Base-by-base conservation (phyloP, 2,888 invertebrate species). In the Micropterix aruncella region DNA sequence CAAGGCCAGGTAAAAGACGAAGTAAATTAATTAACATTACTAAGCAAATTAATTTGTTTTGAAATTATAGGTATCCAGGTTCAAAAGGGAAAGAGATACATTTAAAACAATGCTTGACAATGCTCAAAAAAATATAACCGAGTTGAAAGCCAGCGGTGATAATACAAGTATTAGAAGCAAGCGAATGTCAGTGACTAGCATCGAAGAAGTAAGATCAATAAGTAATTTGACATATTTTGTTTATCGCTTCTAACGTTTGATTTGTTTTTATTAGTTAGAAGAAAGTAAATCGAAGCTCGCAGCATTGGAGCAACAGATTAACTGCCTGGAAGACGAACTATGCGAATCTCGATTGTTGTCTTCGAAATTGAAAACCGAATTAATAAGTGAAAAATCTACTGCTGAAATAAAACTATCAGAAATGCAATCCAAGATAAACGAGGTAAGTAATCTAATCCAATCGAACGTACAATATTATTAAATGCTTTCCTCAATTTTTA, bases 31-130 rank as follows among this genome's bases (percentile, higher is more conserved):
- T n/a, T n/a, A n/a, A n/a, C n/a, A n/a, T n/a, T n/a, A n/a, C n/a
- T n/a, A n/a, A n/a, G n/a, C n/a, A n/a, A n/a, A n/a, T n/a, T n/a
- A n/a, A n/a, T n/a, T n/a, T n/a, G n/a, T n/a, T n/a, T n/a, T n/a
- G n/a, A n/a, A n/a, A n/a, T n/a, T n/a, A n/a, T 47, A 70, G 70
- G 70, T 71, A 16, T 73, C 82, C 16, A 74, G 88, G 54, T 90
- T 91, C 59, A 87, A 88, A 58, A 73, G 89, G 47, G 93, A 93
- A 62, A 74, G 90, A 44, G 92, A 93, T 58, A 84, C 85, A 43
- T 91, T 87, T 57, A 87, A 88, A 52, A 89, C 91, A 58, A 88
- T 93, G 83, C 61, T 92, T 37, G 90, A 91, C 57, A 81, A 83
- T 9, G 87, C 91, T 1, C 90, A 91, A 59, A 85, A 85, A 62